These are phyloP conservation scores for Ecliptopera silaceata DNA, from an alignment of 2,888 invertebrate species.

Conservation along the genomic window DNA sequence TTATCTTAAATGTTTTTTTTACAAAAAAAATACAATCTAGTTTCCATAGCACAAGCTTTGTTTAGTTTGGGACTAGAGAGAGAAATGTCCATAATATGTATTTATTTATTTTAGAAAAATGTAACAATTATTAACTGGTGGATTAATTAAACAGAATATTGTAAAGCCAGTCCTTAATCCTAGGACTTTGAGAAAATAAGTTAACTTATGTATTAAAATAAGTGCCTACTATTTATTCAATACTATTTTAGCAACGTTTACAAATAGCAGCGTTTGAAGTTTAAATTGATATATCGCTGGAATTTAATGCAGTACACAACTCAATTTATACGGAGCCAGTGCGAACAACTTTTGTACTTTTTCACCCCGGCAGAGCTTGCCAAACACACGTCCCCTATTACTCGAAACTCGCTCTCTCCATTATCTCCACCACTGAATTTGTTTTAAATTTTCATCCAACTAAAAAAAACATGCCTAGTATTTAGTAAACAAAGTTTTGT, in stretches of 20 bases:
- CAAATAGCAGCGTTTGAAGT: constrained; percentile 19
- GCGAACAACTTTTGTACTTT: constrained; percentile 76
- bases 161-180: too few species aligned
- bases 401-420: constrained; percentile 75
- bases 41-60: too few species aligned
- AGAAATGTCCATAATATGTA: too few species aligned
- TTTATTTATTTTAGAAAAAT: too few species aligned
- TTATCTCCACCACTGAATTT: constrained; percentile 75
- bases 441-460: constrained; percentile 68
- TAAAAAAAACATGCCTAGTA: constrained; percentile 57
- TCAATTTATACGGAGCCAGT: constrained; percentile 51
- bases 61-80: too few species aligned
- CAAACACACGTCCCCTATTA: constrained; percentile 76
- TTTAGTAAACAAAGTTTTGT: constrained; percentile 54
- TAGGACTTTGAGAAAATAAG: too few species aligned
- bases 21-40: too few species aligned
- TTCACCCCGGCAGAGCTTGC: constrained; percentile 71
- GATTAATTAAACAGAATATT: too few species aligned
- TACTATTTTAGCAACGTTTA: neutral
- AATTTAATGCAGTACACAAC: constrained; percentile 44
- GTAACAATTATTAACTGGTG: too few species aligned
- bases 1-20: too few species aligned
- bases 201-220: too few species aligned
- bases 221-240: too few species aligned
- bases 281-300: constrained; percentile 28